Evolutionary conservation across 2,888 invertebrate genomes (phyloP).

Genomic region (Ernsta delagoae): DNA sequence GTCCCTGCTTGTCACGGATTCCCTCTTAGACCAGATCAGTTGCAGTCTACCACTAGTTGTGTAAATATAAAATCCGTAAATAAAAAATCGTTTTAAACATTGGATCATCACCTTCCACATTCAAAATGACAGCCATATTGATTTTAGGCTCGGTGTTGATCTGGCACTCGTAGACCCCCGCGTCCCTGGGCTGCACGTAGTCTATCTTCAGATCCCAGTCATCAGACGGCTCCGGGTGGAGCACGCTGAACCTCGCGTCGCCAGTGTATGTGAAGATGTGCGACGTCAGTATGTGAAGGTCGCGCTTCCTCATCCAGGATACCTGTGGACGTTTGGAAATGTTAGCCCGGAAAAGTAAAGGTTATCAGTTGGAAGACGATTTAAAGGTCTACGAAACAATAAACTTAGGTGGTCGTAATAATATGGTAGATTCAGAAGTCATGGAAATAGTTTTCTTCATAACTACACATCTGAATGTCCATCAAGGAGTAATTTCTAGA

Average conservation of each 20-base stretch:
- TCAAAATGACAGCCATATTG: slow-evolving; percentile 91
- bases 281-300: slow-evolving; percentile 91
- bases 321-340: no score
- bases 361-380: no score
- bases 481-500: neutral
- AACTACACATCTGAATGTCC: neutral
- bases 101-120: slow-evolving; percentile 89
- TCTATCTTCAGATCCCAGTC: slow-evolving; percentile 95
- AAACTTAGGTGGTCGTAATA: no score
- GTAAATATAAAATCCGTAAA: no score
- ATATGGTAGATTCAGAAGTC: no score
- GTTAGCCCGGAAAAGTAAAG: no score
- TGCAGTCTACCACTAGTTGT: no score
- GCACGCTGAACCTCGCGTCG: slow-evolving; percentile 93
- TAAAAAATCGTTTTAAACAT: neutral
- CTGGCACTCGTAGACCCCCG: slow-evolving; percentile 94
- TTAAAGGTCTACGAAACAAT: no score
- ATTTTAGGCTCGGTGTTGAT: slow-evolving; percentile 96
- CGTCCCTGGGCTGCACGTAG: slow-evolving; percentile 86
- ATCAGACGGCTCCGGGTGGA: slow-evolving; percentile 93
- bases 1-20: no score
- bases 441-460: no score
- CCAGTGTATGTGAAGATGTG: slow-evolving; percentile 94
- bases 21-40: no score
- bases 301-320: no score